phyloP scores from a whole-genome alignment of 2,797 vertebrate genomes.

The Orientallactaga sibirica region DNA sequence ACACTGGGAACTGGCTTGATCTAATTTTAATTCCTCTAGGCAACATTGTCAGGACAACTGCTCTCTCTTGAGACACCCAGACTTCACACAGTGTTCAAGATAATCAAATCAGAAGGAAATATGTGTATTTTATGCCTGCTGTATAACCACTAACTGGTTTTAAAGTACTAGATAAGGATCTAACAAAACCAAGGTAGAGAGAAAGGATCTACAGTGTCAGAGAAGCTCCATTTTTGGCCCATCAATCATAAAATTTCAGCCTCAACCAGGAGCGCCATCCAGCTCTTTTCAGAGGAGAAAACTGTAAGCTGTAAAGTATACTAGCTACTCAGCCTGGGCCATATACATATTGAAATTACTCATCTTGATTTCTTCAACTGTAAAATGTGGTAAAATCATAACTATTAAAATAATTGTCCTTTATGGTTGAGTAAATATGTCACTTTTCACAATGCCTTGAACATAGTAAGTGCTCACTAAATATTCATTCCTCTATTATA shows the following conservation, averaged over 20 bases:
- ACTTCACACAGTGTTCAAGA: conserved; percentile 57
- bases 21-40: conserved; percentile 58
- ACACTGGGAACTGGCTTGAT: conserved; percentile 3
- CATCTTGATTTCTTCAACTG: not conserved
- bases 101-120: conserved; percentile 58
- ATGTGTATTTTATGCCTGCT: conserved; percentile 7
- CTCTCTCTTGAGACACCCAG: conserved; percentile 40
- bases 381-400: not conserved
- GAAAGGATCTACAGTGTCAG: not conserved
- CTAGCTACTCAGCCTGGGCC: not conserved
- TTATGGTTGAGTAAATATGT: not conserved
- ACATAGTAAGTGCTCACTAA: conserved; percentile 18
- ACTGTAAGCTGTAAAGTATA: not conserved
- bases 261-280: not conserved
- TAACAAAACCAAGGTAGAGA: conserved; percentile 29
- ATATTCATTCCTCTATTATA: not conserved
- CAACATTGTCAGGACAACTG: conserved; percentile 45
- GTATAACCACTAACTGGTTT: not conserved
- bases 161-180: conserved; percentile 15
- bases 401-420: not conserved
- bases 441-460: not conserved
- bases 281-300: not conserved
- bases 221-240: not conserved
- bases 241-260: not conserved
- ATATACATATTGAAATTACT: not conserved